A percentile compares a stretch with the other conserved stretches of the same genome.
These are phyloP conservation scores for Zaprionus kolodkinae DNA, from an alignment of 1,140 invertebrate species.

Conservation along the genomic window DNA sequence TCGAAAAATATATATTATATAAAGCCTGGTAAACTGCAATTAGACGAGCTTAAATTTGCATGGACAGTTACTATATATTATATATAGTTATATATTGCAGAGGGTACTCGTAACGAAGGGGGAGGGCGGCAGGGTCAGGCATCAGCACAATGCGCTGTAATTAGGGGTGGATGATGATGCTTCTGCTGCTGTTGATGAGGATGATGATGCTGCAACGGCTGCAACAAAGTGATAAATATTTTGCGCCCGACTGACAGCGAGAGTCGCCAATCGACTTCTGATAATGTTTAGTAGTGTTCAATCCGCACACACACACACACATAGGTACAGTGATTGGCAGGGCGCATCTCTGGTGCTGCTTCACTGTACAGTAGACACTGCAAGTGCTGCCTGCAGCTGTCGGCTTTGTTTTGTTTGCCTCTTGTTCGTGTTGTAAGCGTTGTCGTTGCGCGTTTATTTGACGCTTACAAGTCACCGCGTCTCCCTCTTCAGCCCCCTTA, in stretches of 20 bases:
- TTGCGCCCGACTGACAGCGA: conserved; percentile 72
- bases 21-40: conserved; percentile 68
- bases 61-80: conserved; percentile 12
- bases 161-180: conserved; percentile 59
- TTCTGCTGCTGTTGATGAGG: neutral
- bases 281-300: conserved; percentile 27
- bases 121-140: conserved; percentile 31
- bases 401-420: conserved; percentile 12
- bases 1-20: conserved; percentile 24
- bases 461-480: conserved; percentile 22
- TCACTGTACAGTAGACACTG: conserved; percentile 16
- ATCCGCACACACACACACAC: conserved; percentile 2
- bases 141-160: conserved; percentile 58
- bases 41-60: conserved; percentile 71
- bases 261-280: conserved; percentile 38
- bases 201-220: too few relatives aligned
- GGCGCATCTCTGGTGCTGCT: conserved; percentile 26
- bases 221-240: conserved; percentile 72
- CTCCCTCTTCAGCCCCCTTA: conserved; percentile 23
- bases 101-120: conserved; percentile 9
- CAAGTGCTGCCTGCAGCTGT: conserved; percentile 39
- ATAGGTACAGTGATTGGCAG: conserved; percentile 36
- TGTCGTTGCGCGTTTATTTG: conserved; percentile 32
- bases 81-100: neutral
- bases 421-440: conserved; percentile 37